Conservation (phyloP, 2,113 vertebrate species). For the Anoplopoma fimbria region DNA sequence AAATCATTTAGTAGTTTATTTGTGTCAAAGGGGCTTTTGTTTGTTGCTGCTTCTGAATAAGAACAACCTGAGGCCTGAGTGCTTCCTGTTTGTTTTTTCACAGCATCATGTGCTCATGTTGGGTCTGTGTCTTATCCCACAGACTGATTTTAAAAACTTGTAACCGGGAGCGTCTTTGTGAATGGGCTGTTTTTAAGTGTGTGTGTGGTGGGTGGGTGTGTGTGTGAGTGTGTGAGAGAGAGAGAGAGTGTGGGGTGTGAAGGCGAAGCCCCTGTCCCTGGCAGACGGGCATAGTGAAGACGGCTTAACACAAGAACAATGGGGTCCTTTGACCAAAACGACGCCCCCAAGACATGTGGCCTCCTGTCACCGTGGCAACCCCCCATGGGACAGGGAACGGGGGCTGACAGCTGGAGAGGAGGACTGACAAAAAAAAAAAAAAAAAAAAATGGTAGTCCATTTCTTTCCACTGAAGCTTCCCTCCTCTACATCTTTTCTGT, state of each 20-base stretch:
- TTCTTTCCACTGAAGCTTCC: constrained; percentile 75
- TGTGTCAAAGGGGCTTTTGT: not conserved
- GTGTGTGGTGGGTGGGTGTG: constrained; percentile 9
- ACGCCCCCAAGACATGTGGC: constrained; percentile 89
- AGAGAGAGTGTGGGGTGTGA: constrained; percentile 60
- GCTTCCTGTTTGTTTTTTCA: not conserved
- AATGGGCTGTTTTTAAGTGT: constrained; percentile 29
- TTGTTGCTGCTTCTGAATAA: not conserved
- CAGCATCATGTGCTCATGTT: not conserved
- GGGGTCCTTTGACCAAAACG: constrained; percentile 85
- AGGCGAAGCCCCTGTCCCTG: constrained; percentile 69
- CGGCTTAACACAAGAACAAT: constrained; percentile 87
- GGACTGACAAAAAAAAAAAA: constrained; percentile 72
- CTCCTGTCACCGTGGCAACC: constrained; percentile 89
- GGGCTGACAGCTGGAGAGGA: constrained; percentile 86
- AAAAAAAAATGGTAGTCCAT: constrained; percentile 76
- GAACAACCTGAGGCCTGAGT: not conserved
- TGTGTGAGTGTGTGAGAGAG: constrained; percentile 25
- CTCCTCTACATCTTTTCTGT: constrained; percentile 60
- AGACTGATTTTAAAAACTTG: constrained; percentile 37
- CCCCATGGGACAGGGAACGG: constrained; percentile 79
- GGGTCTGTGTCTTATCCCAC: not conserved
- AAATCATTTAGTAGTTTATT: not conserved
- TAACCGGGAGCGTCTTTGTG: constrained; percentile 18
- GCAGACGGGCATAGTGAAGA: constrained; percentile 82